Evolutionary conservation across 2,888 invertebrate species (phyloP), one percentile per base, ranked within the genome.

Genomic region (Lasioglossum figueresi): DNA sequence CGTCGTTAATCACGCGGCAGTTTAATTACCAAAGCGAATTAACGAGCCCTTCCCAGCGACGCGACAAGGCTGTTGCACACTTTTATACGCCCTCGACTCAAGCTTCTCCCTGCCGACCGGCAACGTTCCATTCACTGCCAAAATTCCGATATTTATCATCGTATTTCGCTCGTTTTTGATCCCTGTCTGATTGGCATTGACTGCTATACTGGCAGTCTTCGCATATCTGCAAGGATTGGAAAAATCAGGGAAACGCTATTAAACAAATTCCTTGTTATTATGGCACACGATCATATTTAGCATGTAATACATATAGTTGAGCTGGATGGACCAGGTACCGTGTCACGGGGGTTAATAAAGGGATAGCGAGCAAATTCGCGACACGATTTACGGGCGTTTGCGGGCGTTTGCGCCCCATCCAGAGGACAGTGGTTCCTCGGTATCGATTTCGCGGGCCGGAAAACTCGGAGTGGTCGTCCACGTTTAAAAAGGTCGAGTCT

Each of bases 1-100:
- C 90, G 91, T 91, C 92, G 91, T 92, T 91, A 93, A 93, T 93
- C 93, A 93, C 92, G 93, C 91, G 91, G 88, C 90, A 87, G 91
- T 93, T 90, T 93, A 93, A 93, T 93, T 93, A 92, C 91, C 91
- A 91, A 88, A 83, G 91, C 91, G 92, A 93, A 92, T 92, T 91
- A 91, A 93, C 89, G 90, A 82, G 82, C 48, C 34, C 56, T 37
- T 71, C 6, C 37, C 27, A 45, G 45, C 48, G 45, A 72, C 74
- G 63, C 63, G 63, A 63, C 66, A 31, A 14, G 34, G 34, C 66
- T 34, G 34, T 34, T 34, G 34, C 66, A 19, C 52, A 66, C 66
- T 66, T 66, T 66, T 66, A 66, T 66, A 31, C 34, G 19, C 63
- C 14, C 31, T 52, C 52, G 52, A n/a, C 52, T 52, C 23, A 52